Percentiles rank a stretch among this genome's conserved stretches.
These are phyloP conservation scores for Bombylius discolor DNA, from an alignment of 2,888 invertebrate genomes.

Conservation along the genomic window DNA sequence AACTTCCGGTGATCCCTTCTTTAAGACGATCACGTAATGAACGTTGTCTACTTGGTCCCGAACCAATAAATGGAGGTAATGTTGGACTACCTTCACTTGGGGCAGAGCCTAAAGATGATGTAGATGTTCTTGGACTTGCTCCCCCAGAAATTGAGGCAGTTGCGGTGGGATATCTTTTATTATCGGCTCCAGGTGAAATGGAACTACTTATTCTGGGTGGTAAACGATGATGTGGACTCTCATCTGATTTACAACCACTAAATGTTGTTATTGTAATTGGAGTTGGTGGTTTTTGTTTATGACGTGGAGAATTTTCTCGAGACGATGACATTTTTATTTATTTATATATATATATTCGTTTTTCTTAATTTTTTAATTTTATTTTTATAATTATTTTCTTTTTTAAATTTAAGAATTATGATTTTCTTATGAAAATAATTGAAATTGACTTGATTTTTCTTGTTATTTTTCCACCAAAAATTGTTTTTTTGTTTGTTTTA, in stretches of 20 bases:
- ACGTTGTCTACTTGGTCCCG: constrained; percentile 55
- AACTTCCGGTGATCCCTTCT: constrained; percentile 66
- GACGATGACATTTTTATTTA: constrained; percentile 21
- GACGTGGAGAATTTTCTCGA: constrained; percentile 35
- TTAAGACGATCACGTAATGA: constrained; percentile 65
- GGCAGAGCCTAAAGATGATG: not conserved
- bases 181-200: too few species aligned
- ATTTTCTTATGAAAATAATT: too few species aligned
- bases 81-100: constrained; percentile 21
- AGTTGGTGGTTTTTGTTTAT: constrained; percentile 25
- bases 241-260: constrained; percentile 17
- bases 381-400: too few species aligned
- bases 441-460: too few species aligned
- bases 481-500: too few species aligned
- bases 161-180: not conserved
- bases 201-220: not conserved
- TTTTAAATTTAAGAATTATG: too few species aligned
- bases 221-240: constrained; percentile 16
- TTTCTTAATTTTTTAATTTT: too few species aligned
- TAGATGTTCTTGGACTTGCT: not conserved
- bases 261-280: constrained; percentile 18
- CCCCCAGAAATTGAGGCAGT: not conserved
- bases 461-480: too few species aligned
- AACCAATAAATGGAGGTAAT: constrained; percentile 31
- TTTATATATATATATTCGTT: too few species aligned